Conservation (phyloP, 1,140 invertebrate species). For the Psilanteris sp. region DNA sequence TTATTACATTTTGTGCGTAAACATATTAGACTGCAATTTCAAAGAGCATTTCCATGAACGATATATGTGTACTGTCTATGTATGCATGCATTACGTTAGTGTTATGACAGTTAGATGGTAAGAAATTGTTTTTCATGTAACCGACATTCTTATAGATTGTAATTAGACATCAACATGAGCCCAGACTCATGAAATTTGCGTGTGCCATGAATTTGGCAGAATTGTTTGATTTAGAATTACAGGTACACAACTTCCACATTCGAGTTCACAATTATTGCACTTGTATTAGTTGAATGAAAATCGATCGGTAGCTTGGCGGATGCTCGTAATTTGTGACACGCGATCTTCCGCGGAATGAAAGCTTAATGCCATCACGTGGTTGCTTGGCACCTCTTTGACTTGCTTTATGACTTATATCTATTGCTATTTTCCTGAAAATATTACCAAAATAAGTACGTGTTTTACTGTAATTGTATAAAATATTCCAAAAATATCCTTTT, state of each 20-base stretch:
- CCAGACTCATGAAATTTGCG: slow-evolving; percentile 42
- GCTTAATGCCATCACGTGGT: slow-evolving; percentile 71
- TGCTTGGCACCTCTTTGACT: slow-evolving; percentile 58
- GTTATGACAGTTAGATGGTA: slow-evolving; percentile 34
- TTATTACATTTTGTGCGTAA: too few species aligned
- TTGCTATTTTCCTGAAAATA: too few species aligned
- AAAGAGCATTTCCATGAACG: slow-evolving; percentile 10
- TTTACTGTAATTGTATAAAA: too few species aligned
- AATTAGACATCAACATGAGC: slow-evolving; percentile 60
- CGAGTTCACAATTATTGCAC: slow-evolving; percentile 44
- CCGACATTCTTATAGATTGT: slow-evolving; percentile 52
- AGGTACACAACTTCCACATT: slow-evolving; percentile 39
- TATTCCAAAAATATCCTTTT: too few species aligned
- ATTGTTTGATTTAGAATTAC: slow-evolving; percentile 66
- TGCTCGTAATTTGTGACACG: slow-evolving; percentile 77
- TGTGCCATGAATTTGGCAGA: slow-evolving; percentile 54
- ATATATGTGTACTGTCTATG: slow-evolving; percentile 4
- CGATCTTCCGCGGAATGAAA: slow-evolving; percentile 73
- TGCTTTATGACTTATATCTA: slow-evolving; percentile 27
- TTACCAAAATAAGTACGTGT: too few species aligned
- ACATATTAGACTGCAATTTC: too few species aligned
- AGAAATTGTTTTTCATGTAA: slow-evolving; percentile 59
- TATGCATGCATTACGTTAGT: slow-evolving; percentile 34
- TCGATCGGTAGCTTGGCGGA: slow-evolving; percentile 70
- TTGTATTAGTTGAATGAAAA: slow-evolving; percentile 68